Conservation (phyloP, 2,888 invertebrate genomes). For the Campoletis raptor region DNA sequence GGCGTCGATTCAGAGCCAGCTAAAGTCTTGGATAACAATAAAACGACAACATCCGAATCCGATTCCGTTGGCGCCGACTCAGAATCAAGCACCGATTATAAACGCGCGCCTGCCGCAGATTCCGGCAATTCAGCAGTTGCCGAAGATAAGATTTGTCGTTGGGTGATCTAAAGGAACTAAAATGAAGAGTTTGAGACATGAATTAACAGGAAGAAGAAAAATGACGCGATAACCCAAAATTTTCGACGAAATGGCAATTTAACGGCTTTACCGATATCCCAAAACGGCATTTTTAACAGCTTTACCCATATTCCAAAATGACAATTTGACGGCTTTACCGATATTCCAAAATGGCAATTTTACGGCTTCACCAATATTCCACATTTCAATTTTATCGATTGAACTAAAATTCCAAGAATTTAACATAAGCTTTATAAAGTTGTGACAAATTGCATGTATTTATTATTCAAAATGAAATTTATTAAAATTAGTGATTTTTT, state of each 20-base stretch:
- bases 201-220: background rate
- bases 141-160: conserved; percentile 12
- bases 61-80: background rate
- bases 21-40: background rate
- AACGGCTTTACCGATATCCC: background rate
- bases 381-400: no score
- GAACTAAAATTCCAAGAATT: background rate
- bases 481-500: background rate
- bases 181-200: background rate
- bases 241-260: background rate
- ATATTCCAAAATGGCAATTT: background rate
- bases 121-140: background rate
- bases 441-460: background rate
- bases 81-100: background rate
- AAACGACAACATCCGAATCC: background rate
- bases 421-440: background rate
- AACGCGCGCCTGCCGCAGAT: background rate
- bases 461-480: background rate
- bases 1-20: background rate
- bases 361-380: background rate
- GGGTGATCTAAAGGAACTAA: background rate
- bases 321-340: background rate
- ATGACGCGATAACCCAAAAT: background rate
- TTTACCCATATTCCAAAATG: background rate
- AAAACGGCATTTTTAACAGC: background rate